Evolutionary conservation across 2,888 invertebrate species (phyloP).

Genomic region (Ormyrus nitidulus): DNA sequence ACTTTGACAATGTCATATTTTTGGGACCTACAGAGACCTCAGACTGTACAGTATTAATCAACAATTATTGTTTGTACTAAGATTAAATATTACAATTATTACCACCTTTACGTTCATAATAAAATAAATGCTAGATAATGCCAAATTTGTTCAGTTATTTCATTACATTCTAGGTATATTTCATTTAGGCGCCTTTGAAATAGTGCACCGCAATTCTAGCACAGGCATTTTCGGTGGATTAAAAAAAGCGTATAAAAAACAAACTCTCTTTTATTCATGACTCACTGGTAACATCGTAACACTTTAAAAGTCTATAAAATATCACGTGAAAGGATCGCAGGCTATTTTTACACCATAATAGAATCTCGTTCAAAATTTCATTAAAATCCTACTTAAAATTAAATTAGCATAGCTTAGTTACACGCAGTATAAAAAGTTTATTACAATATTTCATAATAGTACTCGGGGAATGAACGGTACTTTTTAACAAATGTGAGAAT

Average conservation of each 20-base stretch:
- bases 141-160: slow-evolving; percentile 69
- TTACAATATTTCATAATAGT: slow-evolving; percentile 48
- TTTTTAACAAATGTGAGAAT: slow-evolving; percentile 48
- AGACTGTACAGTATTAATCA: slow-evolving; percentile 75
- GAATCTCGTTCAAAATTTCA: slow-evolving; percentile 56
- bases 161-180: slow-evolving; percentile 58
- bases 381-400: slow-evolving; percentile 55
- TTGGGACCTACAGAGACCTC: slow-evolving; percentile 72
- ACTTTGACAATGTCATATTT: slow-evolving; percentile 73
- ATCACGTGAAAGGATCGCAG: slow-evolving; percentile 55
- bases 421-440: slow-evolving; percentile 57
- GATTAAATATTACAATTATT: slow-evolving; percentile 72
- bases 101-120: slow-evolving; percentile 73
- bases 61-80: slow-evolving; percentile 74
- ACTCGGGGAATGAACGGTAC: slow-evolving; percentile 37
- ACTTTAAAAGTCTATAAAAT: slow-evolving; percentile 58
- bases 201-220: slow-evolving; percentile 62
- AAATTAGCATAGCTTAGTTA: slow-evolving; percentile 52
- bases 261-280: slow-evolving; percentile 48
- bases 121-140: slow-evolving; percentile 75
- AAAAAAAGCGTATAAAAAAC: slow-evolving; percentile 55
- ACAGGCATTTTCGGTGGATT: slow-evolving; percentile 58
- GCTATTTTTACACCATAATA: slow-evolving; percentile 53
- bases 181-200: slow-evolving; percentile 64
- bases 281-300: slow-evolving; percentile 57